Percentiles rank a stretch among this genome's conserved stretches.
These are phyloP conservation scores for Caranx melampygus DNA, from an alignment of 2,113 vertebrate genomes.

Conservation along the genomic window DNA sequence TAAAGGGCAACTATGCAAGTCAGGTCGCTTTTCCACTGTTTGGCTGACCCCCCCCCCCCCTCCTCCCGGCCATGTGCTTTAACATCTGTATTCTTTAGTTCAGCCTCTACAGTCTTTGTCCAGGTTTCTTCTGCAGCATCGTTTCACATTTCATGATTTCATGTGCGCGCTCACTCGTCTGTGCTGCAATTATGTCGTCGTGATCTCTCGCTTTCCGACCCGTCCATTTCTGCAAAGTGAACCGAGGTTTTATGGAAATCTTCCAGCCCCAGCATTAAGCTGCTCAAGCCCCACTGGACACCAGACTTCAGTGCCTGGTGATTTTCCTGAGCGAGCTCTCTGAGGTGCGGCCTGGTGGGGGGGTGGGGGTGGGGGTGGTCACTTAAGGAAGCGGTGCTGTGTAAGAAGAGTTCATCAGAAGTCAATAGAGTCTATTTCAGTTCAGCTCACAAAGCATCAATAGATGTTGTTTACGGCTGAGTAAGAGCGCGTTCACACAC, in stretches of 20 bases:
- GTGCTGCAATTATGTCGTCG: not conserved
- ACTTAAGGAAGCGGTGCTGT: too few species aligned
- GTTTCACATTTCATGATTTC: not conserved
- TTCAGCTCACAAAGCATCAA: conserved; percentile 12
- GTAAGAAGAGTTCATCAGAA: not conserved
- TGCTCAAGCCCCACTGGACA: conserved; percentile 15
- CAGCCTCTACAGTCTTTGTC: not conserved
- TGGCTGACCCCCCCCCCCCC: too few species aligned
- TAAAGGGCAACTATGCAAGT: too few species aligned
- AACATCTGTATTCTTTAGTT: not conserved
- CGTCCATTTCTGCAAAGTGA: not conserved
- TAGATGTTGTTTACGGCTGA: not conserved
- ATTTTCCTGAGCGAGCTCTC: not conserved
- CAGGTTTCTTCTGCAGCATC: conserved; percentile 6
- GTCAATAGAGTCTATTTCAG: not conserved
- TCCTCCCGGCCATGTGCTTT: too few species aligned
- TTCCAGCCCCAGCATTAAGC: conserved; percentile 6
- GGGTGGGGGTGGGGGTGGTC: too few species aligned
- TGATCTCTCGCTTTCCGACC: conserved; percentile 1
- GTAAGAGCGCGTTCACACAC: not conserved
- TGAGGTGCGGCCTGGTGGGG: not conserved
- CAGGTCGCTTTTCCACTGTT: too few species aligned
- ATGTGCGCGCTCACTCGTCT: conserved; percentile 6
- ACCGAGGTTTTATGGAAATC: conserved; percentile 18
- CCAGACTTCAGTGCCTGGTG: conserved; percentile 10